Conservation (phyloP, 1,140 invertebrate species). For the Lordiphosa stackelbergi region DNA sequence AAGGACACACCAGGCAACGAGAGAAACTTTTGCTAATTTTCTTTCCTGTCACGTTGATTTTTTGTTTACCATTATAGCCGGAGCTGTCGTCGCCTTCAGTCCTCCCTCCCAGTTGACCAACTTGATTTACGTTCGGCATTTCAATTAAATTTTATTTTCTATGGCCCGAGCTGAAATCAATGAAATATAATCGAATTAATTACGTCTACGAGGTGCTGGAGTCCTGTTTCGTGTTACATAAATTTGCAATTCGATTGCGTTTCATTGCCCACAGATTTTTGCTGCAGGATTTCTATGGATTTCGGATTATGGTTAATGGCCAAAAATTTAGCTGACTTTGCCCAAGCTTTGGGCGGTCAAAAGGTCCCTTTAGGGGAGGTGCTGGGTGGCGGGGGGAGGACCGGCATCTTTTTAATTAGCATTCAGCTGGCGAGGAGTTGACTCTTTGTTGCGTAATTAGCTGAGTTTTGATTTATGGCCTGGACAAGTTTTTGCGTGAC, state of each 20-base stretch:
- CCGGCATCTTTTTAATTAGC: slow-evolving; percentile 57
- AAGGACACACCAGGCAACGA: slow-evolving; percentile 21
- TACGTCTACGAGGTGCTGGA: slow-evolving; percentile 48
- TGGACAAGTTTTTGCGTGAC: slow-evolving; percentile 29
- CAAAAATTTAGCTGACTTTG: slow-evolving; percentile 50
- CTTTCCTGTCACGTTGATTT: slow-evolving; percentile 75
- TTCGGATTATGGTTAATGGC: slow-evolving; percentile 67
- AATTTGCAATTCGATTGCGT: slow-evolving; percentile 70
- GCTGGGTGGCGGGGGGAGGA: too few species aligned
- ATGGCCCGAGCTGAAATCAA: slow-evolving; percentile 64
- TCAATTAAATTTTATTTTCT: slow-evolving; percentile 76
- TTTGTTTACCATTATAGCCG: slow-evolving; percentile 74
- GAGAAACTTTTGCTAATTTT: slow-evolving; percentile 70
- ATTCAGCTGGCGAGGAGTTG: slow-evolving; percentile 46
- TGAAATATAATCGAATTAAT: slow-evolving; percentile 77
- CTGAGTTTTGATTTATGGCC: slow-evolving; percentile 74
- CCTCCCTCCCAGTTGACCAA: slow-evolving; percentile 27
- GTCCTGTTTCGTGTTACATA: slow-evolving; percentile 53
- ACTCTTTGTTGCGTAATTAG: slow-evolving; percentile 75
- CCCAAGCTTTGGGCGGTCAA: slow-evolving; percentile 18
- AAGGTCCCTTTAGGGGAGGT: background rate
- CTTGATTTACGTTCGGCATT: slow-evolving; percentile 73
- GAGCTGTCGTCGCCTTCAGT: slow-evolving; percentile 55
- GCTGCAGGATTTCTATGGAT: slow-evolving; percentile 51
- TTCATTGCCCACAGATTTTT: slow-evolving; percentile 54